These are phyloP conservation scores for Fissipunctia ypsillon DNA, from an alignment of 2,888 invertebrate genomes.

Conservation along the genomic window DNA sequence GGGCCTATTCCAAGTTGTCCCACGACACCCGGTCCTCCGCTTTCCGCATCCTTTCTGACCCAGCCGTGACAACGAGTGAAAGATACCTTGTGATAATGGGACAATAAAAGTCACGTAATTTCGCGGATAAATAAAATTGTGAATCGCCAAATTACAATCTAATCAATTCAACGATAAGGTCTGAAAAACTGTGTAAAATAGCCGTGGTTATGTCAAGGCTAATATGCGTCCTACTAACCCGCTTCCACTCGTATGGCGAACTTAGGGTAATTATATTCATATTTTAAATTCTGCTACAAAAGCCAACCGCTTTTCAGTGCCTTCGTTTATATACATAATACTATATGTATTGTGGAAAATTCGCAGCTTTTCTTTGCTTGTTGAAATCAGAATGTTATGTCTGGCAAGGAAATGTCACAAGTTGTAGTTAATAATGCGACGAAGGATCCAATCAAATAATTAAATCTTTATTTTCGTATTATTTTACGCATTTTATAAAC, in stretches of 20 bases:
- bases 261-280: constrained; percentile 42
- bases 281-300: constrained; percentile 37
- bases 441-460: too few species aligned
- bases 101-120: not conserved
- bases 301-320: constrained; percentile 8
- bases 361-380: not conserved
- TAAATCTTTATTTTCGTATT: too few species aligned
- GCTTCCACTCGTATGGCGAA: constrained; percentile 54
- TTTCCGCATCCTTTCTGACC: not conserved
- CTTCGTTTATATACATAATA: constrained; percentile 1
- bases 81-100: not conserved
- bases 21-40: not conserved
- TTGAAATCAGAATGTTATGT: not conserved
- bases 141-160: constrained; percentile 34
- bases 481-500: too few species aligned
- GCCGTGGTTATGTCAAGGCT: constrained; percentile 79
- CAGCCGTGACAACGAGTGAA: not conserved
- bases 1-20: too few species aligned
- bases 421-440: not conserved
- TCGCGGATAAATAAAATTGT: constrained; percentile 17
- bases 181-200: constrained; percentile 62
- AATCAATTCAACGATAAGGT: constrained; percentile 63
- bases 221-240: constrained; percentile 76
- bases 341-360: not conserved
- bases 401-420: not conserved